Conservation (phyloP, 2,113 vertebrate species). For the Notothenia coriiceps region DNA sequence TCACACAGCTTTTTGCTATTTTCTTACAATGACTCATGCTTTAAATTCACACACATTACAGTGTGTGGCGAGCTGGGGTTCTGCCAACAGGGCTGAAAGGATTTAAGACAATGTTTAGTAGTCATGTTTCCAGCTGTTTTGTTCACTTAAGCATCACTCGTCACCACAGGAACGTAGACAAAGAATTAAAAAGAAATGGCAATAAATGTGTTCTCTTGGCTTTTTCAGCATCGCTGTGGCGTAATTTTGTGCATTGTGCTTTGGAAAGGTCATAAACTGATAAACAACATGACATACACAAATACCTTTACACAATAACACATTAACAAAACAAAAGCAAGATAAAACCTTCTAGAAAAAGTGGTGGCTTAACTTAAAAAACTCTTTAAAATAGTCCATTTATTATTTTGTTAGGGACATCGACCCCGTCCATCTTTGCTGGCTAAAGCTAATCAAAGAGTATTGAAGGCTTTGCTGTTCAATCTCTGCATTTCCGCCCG, state of each 20-base stretch:
- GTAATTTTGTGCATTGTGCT: not conserved
- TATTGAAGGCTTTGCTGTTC: slow-evolving; percentile 32
- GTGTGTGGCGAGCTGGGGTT: slow-evolving; percentile 37
- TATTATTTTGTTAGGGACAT: not conserved
- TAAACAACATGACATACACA: not conserved
- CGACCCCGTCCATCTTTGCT: slow-evolving; percentile 12
- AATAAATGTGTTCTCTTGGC: not conserved
- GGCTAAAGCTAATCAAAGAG: slow-evolving; percentile 33
- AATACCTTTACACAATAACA: too few relatives aligned
- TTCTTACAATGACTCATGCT: slow-evolving; percentile 47
- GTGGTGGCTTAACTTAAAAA: not conserved
- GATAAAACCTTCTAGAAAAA: too few relatives aligned
- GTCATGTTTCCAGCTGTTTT: slow-evolving; percentile 24
- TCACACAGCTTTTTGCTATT: slow-evolving; percentile 5
- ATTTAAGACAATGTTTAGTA: slow-evolving; percentile 34
- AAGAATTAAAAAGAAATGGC: not conserved
- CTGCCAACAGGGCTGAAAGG: slow-evolving; percentile 38
- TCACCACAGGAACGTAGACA: slow-evolving; percentile 6
- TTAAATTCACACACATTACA: slow-evolving; percentile 56
- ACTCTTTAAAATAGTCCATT: not conserved
- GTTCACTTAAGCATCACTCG: slow-evolving; percentile 22
- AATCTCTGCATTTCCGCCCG: slow-evolving; percentile 34
- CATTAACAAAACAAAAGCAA: not conserved
- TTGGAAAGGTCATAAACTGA: not conserved
- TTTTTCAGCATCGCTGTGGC: not conserved